Evolutionary conservation across 2,888 invertebrate genomes (phyloP).

Genomic region (Athripsodes cinereus): DNA sequence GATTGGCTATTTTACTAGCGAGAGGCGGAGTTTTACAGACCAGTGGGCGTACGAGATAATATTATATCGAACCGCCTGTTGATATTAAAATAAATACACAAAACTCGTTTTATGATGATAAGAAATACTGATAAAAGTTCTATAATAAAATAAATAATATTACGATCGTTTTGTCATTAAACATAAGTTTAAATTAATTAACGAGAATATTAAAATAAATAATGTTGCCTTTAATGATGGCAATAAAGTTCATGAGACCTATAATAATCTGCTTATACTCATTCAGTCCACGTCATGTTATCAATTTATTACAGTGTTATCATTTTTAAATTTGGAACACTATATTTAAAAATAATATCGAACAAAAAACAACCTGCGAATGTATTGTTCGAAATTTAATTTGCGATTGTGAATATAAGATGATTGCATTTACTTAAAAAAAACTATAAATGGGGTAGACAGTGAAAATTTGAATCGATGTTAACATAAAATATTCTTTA

Average conservation of each 20-base stretch:
- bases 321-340: too few species aligned
- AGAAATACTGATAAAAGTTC: background rate
- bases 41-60: slow-evolving; percentile 44
- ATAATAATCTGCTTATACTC: too few species aligned
- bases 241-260: background rate
- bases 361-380: too few species aligned
- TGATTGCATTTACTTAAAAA: too few species aligned
- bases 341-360: too few species aligned
- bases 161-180: background rate
- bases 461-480: too few species aligned
- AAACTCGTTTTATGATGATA: background rate
- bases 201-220: background rate
- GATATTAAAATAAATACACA: background rate
- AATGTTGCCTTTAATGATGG: background rate
- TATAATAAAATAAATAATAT: background rate
- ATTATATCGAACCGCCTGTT: slow-evolving; percentile 32
- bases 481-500: too few species aligned
- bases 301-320: too few species aligned
- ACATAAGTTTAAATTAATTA: background rate
- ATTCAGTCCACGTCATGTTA: too few species aligned
- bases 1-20: slow-evolving; percentile 41
- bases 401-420: too few species aligned
- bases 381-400: too few species aligned
- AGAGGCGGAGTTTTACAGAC: slow-evolving; percentile 46
- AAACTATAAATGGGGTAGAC: too few species aligned